Evolutionary conservation across 2,113 vertebrate genomes (phyloP).

Genomic region (Rhinichthys klamathensis): DNA sequence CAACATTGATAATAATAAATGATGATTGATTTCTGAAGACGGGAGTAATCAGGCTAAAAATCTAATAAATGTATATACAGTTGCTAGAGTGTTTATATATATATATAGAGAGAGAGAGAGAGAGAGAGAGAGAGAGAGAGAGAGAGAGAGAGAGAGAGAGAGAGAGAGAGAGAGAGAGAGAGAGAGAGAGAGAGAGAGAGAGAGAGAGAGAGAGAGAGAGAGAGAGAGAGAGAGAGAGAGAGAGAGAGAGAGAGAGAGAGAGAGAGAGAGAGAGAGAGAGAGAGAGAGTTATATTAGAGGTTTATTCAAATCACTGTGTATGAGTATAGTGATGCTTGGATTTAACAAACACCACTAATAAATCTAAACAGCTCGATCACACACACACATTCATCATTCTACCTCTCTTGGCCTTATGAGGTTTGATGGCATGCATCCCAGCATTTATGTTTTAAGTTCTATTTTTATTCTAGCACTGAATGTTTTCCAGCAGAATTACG

Average conservation of each 20-base stretch:
- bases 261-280: no score
- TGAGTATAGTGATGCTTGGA: not conserved
- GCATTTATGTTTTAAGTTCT: constrained; percentile 11
- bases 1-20: not conserved
- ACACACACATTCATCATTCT: constrained; percentile 5
- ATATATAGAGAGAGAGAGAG: no score
- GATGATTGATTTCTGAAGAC: not conserved
- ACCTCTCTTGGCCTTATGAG: not conserved
- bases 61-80: no score
- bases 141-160: no score
- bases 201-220: no score
- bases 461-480: constrained; percentile 16
- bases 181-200: no score
- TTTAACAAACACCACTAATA: not conserved
- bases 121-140: no score
- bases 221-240: no score
- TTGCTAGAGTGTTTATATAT: no score
- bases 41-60: not conserved
- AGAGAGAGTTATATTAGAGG: no score
- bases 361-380: not conserved
- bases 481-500: not conserved
- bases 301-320: not conserved
- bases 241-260: no score
- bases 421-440: constrained; percentile 8
- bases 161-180: no score